Percentiles rank a stretch among this genome's conserved stretches.
These are phyloP conservation scores for Thera obeliscata DNA, from an alignment of 2,888 invertebrate genomes.

Conservation along the genomic window DNA sequence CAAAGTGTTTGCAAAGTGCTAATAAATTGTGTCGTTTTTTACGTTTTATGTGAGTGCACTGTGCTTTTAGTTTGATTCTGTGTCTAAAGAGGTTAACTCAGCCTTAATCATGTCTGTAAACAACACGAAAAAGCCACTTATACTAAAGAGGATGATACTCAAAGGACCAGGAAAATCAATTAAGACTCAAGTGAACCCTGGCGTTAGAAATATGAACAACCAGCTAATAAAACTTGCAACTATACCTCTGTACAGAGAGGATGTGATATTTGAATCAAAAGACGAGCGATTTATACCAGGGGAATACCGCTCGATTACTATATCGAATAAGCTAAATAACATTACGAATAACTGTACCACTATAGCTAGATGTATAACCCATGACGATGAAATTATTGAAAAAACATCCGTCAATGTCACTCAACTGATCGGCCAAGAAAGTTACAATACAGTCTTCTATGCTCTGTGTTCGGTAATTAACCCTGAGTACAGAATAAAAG, in stretches of 20 bases:
- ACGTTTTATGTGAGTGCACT: not conserved
- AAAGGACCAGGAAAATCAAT: not conserved
- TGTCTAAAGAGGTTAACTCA: slow-evolving; percentile 3
- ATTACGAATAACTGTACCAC: slow-evolving; percentile 56
- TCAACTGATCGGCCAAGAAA: slow-evolving; percentile 65
- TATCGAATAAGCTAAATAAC: slow-evolving; percentile 54
- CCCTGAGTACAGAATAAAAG: slow-evolving; percentile 63
- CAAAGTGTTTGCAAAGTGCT: not conserved
- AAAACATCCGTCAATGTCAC: slow-evolving; percentile 62
- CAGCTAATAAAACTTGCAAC: slow-evolving; percentile 11
- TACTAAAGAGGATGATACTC: slow-evolving; percentile 17
- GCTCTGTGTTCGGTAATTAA: slow-evolving; percentile 65
- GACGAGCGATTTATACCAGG: slow-evolving; percentile 58
- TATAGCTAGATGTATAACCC: slow-evolving; percentile 51
- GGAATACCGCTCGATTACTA: slow-evolving; percentile 53
- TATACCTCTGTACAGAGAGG: slow-evolving; percentile 47
- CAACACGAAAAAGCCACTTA: slow-evolving; percentile 12
- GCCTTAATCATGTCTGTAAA: slow-evolving; percentile 2
- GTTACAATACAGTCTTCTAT: slow-evolving; percentile 63
- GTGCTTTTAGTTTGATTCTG: not conserved
- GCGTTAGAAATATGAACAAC: not conserved
- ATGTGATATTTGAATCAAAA: slow-evolving; percentile 55
- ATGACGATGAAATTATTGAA: slow-evolving; percentile 41
- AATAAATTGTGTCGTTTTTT: not conserved
- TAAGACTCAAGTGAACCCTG: not conserved